These are phyloP conservation scores for Hippopotamus amphibius DNA, from an alignment of 2,113 vertebrate genomes.

Conservation along the genomic window DNA sequence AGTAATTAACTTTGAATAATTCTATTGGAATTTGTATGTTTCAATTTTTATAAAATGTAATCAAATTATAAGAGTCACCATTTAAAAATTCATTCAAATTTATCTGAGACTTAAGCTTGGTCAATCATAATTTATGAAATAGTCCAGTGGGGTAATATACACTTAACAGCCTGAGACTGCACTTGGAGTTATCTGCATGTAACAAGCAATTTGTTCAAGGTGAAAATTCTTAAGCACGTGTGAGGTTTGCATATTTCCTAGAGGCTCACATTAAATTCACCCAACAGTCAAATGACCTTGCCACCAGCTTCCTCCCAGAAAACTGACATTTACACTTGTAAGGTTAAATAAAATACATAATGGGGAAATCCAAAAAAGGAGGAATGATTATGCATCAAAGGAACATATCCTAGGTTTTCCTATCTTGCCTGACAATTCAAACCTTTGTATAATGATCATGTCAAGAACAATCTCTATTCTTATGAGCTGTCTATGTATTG, in stretches of 20 bases:
- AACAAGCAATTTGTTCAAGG: conserved; percentile 79
- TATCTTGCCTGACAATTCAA: conserved; percentile 77
- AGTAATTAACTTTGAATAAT: conserved; percentile 68
- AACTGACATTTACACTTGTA: conserved; percentile 82
- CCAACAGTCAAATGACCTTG: conserved; percentile 81
- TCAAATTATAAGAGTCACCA: conserved; percentile 34
- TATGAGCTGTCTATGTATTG: conserved; percentile 70
- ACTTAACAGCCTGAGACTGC: conserved; percentile 56
- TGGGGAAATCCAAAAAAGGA: conserved; percentile 67
- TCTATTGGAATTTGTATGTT: not conserved
- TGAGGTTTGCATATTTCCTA: conserved; percentile 75
- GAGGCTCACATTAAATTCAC: conserved; percentile 76
- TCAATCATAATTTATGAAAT: conserved; percentile 51
- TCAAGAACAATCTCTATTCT: conserved; percentile 73
- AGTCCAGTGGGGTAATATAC: conserved; percentile 12
- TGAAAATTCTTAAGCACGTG: conserved; percentile 70
- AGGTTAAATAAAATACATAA: conserved; percentile 84
- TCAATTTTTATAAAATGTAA: conserved; percentile 71
- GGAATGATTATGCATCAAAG: conserved; percentile 74
- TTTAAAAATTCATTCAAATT: conserved; percentile 73
- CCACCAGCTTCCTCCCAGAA: conserved; percentile 80
- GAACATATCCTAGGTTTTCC: conserved; percentile 70
- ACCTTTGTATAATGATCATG: conserved; percentile 79
- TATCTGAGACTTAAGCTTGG: conserved; percentile 53
- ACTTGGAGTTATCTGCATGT: conserved; percentile 70